These are phyloP conservation scores for Oligia fasciuncula DNA, from an alignment of 2,888 invertebrate species.

Conservation along the genomic window DNA sequence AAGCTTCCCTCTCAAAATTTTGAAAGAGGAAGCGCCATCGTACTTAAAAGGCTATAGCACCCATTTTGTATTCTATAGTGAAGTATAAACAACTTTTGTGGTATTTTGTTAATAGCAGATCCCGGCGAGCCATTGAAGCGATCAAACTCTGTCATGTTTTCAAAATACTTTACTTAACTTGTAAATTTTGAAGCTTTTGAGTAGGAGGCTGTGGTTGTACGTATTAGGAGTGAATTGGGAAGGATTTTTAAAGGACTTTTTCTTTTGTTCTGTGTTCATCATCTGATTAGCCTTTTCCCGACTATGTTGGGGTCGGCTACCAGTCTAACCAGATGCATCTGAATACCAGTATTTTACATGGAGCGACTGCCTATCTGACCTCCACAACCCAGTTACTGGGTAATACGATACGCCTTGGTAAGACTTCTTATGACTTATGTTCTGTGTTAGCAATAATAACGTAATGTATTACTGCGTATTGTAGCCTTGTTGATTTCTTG, in stretches of 20 bases:
- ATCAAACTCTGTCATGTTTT: conserved; percentile 76
- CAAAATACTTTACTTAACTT: conserved; percentile 72
- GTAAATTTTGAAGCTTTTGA: conserved; percentile 68
- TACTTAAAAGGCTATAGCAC: conserved; percentile 60
- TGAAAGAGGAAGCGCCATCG: conserved; percentile 52
- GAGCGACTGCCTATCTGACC: too few species aligned
- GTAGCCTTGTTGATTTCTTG: too few species aligned
- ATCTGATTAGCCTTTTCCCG: too few species aligned
- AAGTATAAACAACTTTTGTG: conserved; percentile 71
- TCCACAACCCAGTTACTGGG: too few species aligned
- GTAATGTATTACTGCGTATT: too few species aligned
- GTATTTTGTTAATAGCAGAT: conserved; percentile 73
- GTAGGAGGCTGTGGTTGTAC: conserved; percentile 54
- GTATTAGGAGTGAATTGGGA: background rate
- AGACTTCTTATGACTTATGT: too few species aligned
- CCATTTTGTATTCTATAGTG: conserved; percentile 71
- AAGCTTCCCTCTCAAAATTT: conserved; percentile 47
- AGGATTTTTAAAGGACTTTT: background rate
- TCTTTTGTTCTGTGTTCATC: too few species aligned
- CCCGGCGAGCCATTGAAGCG: conserved; percentile 67
- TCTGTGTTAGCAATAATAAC: too few species aligned
- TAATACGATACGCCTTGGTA: too few species aligned
- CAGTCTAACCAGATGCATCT: too few species aligned
- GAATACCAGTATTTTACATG: too few species aligned
- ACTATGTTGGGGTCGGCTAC: too few species aligned